Percentiles rank a stretch among this genome's conserved stretches.
phyloP scores from a whole-genome alignment of 2,113 vertebrate genomes.

The Prochilodus magdalenae region DNA sequence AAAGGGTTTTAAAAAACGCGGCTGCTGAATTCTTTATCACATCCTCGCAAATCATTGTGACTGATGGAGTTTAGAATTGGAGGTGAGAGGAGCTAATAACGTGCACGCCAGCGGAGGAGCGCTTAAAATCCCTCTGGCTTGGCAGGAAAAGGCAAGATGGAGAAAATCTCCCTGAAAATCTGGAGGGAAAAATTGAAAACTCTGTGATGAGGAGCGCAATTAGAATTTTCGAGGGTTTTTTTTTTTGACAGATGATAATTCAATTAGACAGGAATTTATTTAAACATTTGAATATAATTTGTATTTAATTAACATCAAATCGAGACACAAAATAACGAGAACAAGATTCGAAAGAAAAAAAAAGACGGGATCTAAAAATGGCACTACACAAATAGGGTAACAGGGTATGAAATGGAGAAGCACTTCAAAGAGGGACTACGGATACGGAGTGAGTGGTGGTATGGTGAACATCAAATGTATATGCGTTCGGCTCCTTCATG shows the following conservation, averaged over 20 bases:
- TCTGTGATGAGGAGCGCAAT: not conserved
- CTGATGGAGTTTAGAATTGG: constrained; percentile 37
- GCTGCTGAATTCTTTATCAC: constrained; percentile 29
- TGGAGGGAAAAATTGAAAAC: not conserved
- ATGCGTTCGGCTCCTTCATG: too few species aligned
- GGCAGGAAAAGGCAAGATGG: constrained; percentile 14
- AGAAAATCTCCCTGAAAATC: constrained; percentile 1
- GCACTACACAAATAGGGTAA: not conserved
- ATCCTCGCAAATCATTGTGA: constrained; percentile 24
- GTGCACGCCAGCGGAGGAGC: not conserved
- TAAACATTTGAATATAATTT: not conserved
- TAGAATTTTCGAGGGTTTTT: not conserved
- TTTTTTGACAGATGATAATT: not conserved
- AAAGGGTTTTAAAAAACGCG: constrained; percentile 17
- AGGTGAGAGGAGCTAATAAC: constrained; percentile 36
- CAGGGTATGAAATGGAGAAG: not conserved
- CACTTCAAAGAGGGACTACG: too few species aligned
- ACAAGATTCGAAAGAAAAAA: too few species aligned
- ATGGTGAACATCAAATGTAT: not conserved
- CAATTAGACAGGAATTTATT: not conserved
- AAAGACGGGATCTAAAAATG: not conserved
- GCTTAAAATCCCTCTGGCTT: constrained; percentile 6
- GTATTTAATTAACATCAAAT: not conserved
- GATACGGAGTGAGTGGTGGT: too few species aligned
- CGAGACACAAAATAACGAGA: not conserved